Evolutionary conservation across 2,888 invertebrate genomes (phyloP), one percentile per base, ranked within the genome.

Genomic region (Pseudolycoriella hygida): DNA sequence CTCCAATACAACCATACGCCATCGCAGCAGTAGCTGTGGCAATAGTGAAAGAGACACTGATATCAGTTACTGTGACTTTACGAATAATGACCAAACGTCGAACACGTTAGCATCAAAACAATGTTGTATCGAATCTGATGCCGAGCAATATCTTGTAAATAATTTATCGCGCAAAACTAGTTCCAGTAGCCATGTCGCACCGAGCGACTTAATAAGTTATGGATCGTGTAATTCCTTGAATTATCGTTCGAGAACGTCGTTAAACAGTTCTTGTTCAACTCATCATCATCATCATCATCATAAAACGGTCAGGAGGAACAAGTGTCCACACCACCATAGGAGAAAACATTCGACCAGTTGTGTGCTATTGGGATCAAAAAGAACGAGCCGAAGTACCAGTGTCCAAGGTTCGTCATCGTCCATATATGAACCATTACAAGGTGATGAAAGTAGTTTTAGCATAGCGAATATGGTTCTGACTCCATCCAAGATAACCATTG

Each of bases 401-500:
- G 25, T 40, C 14, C 31, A 40, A 19, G 42, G 46, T 2, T 43
- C 42, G 3, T 19, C 20, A 11, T 32, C 42, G 38, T 43, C 46
- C 4, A 18, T 46, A 8, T 46, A 41, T 42, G 46, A 46, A 37
- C 46, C 46, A 19, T 25, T 46, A 17, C 42, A 38, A 15, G 38
- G 25, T 25, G 42, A 46, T 19, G 40, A 25, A 10, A 34, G 46
- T 34, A 43, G 44, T 41, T 15, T 39, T 12, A 37, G 31, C 30
- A 44, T 19, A 44, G 17, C 44, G 12, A 41, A 32, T 19, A 37
- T 45, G 10, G 18, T 47, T 42, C 43, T 46, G 32, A 53, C 60
- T 47, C 54, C 58, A 14, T 57, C 59, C 2, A 58, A 59, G 46
- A 56, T 59, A 40, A 62, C 63, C 8, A 55, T 65, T 47, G 61